Percentiles rank a stretch among this genome's conserved stretches.
Conservation (phyloP, 2,113 vertebrate genomes). For the Herpetotheres cachinnans region DNA sequence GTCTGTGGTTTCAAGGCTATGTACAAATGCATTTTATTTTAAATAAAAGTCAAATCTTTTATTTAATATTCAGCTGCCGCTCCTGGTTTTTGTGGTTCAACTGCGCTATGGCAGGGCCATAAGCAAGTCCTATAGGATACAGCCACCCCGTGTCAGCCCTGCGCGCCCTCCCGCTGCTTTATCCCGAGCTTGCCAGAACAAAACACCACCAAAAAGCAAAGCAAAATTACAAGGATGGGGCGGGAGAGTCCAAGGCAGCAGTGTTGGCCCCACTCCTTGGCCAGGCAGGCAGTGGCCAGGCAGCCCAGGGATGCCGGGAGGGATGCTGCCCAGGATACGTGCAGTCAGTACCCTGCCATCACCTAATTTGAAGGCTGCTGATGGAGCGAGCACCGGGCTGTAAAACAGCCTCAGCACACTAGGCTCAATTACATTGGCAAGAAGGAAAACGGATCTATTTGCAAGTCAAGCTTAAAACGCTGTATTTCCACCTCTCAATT, state of each 20-base stretch:
- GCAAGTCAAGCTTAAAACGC: background rate
- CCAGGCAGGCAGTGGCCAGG: background rate
- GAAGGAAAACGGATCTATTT: background rate
- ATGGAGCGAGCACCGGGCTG: background rate
- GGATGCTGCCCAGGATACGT: background rate
- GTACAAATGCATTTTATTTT: slow-evolving; percentile 86
- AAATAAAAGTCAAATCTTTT: slow-evolving; percentile 84
- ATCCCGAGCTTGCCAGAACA: background rate
- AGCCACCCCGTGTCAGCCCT: background rate
- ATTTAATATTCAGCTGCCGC: slow-evolving; percentile 67
- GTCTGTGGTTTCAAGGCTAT: slow-evolving; percentile 66
- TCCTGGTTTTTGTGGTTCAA: background rate
- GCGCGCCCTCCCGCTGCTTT: background rate
- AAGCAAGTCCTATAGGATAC: background rate
- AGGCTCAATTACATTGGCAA: background rate
- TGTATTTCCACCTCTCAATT: background rate
- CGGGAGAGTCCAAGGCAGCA: background rate
- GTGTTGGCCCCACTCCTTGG: background rate
- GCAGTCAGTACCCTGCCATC: background rate
- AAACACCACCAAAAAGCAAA: background rate
- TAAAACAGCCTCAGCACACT: background rate
- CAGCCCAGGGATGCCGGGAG: background rate
- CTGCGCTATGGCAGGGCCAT: background rate
- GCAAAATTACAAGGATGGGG: background rate
- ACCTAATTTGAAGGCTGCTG: background rate